Evolutionary conservation across 2,888 invertebrate genomes (phyloP).

Genomic region (Cryptosula pallasiana): DNA sequence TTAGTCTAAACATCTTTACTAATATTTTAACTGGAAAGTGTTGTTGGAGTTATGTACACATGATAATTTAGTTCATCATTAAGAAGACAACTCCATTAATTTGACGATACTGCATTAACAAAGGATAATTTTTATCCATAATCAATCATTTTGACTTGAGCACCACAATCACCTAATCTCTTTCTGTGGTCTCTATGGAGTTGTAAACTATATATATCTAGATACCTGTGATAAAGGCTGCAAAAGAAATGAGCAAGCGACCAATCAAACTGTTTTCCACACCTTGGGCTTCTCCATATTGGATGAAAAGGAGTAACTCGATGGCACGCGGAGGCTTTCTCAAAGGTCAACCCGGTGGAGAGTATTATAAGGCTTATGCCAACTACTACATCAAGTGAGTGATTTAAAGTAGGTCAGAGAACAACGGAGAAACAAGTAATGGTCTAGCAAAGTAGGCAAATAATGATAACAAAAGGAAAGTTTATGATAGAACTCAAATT

Average conservation of each 20-base stretch:
- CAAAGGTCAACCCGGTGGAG: conserved; percentile 52
- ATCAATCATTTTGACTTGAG: not conserved
- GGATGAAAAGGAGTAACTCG: conserved; percentile 58
- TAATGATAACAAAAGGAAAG: too few species aligned
- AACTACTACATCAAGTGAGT: conserved; percentile 67
- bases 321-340: conserved; percentile 54
- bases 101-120: not conserved
- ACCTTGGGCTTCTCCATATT: conserved; percentile 59
- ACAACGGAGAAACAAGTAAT: too few species aligned
- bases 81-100: not conserved
- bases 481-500: too few species aligned
- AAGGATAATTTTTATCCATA: not conserved
- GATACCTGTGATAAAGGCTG: conserved; percentile 52
- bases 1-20: too few species aligned
- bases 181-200: too few species aligned
- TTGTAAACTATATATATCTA: conserved; percentile 29
- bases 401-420: too few species aligned
- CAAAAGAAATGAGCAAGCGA: conserved; percentile 37
- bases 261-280: conserved; percentile 55
- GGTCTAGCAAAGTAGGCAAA: too few species aligned
- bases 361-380: conserved; percentile 73
- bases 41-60: not conserved
- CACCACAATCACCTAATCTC: too few species aligned
- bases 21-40: too few species aligned
- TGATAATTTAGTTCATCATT: too few species aligned